These are phyloP conservation scores for Enteromius radiatus DNA, from an alignment of 2,797 vertebrate genomes.

Conservation along the genomic window DNA sequence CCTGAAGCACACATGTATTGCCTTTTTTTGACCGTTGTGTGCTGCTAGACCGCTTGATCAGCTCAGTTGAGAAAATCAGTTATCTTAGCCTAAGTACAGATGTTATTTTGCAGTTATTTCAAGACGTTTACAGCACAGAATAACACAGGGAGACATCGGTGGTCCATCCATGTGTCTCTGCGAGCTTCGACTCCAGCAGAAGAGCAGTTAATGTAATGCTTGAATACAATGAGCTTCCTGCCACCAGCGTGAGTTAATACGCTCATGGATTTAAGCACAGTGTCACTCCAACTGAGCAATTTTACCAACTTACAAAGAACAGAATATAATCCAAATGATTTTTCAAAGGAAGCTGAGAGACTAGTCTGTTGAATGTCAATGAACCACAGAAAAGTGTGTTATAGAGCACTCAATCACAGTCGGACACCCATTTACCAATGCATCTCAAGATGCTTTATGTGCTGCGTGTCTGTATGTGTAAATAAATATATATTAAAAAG, in stretches of 20 bases:
- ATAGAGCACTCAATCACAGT: background rate
- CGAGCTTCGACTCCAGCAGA: background rate
- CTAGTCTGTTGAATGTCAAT: background rate
- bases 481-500: no score
- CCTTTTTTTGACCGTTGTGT: background rate
- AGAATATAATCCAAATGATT: background rate
- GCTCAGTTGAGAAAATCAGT: background rate
- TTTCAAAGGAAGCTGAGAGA: background rate
- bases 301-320: background rate
- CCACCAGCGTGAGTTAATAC: background rate
- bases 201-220: background rate
- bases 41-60: background rate
- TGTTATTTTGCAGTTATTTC: background rate
- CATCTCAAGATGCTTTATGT: background rate
- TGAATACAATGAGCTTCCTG: background rate
- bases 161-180: background rate
- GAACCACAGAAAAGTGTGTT: background rate
- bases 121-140: background rate
- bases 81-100: background rate
- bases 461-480: no score
- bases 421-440: background rate
- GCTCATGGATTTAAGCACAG: background rate
- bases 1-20: background rate
- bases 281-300: constrained; percentile 5
- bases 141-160: background rate